Conservation (phyloP, 2,113 vertebrate genomes). For the Sylvilagus bachmani region DNA sequence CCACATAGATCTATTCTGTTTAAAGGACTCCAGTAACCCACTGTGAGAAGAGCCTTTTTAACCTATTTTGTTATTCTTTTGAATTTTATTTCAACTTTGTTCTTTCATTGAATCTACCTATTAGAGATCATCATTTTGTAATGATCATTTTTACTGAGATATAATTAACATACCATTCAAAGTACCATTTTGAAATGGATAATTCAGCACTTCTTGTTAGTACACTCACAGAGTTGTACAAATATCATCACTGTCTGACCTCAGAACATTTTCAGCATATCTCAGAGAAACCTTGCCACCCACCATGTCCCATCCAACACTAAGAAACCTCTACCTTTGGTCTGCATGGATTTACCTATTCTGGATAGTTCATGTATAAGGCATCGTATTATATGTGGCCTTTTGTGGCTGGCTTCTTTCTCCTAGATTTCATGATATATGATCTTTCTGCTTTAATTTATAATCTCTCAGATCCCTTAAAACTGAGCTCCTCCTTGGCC, state of each 20-base stretch:
- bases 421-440: background rate
- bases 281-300: background rate
- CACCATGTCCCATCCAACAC: accelerated
- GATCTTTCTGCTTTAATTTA: background rate
- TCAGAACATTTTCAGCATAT: background rate
- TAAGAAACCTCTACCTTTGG: background rate
- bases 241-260: background rate
- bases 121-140: background rate
- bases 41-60: background rate
- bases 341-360: background rate
- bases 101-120: background rate
- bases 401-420: background rate
- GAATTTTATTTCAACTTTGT: background rate
- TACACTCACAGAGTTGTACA: background rate
- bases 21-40: background rate
- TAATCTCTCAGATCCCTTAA: background rate
- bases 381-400: background rate
- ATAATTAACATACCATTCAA: background rate
- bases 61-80: background rate
- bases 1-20: background rate
- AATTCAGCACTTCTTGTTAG: background rate
- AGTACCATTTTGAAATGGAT: background rate
- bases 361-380: background rate
- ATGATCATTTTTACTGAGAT: background rate
- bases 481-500: background rate